phyloP scores from a whole-genome alignment of 92 coral and sea anemone genomes.

The Phenganax stokvisi region DNA sequence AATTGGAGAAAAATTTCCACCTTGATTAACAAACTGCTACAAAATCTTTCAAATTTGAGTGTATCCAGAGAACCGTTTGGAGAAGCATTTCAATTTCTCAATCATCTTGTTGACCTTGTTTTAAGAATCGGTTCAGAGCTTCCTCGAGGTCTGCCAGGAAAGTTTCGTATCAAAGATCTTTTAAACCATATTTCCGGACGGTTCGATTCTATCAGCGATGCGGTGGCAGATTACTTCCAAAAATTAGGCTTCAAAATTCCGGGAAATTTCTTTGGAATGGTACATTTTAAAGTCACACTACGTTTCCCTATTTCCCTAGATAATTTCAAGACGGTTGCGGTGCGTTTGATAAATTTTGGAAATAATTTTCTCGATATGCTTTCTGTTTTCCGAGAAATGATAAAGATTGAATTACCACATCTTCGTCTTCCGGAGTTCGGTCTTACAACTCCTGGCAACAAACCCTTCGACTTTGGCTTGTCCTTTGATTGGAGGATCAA shows the following conservation, averaged over 20 bases:
- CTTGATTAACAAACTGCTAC: constrained; percentile 62
- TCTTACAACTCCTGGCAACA: constrained; percentile 37
- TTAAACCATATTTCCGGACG: constrained; percentile 62
- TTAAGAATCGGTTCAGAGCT: constrained; percentile 57
- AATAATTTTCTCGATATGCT: constrained; percentile 73
- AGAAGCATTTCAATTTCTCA: constrained; percentile 67
- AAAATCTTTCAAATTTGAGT: constrained; percentile 56
- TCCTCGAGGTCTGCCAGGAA: constrained; percentile 70
- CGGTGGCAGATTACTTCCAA: constrained; percentile 69
- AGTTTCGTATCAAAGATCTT: constrained; percentile 61
- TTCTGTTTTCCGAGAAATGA: constrained; percentile 55
- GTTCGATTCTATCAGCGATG: constrained; percentile 59
- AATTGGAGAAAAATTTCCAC: constrained; percentile 71
- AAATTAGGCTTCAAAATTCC: constrained; percentile 58
- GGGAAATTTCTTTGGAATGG: constrained; percentile 59
- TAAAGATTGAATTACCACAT: constrained; percentile 54
- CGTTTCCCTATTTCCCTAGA: constrained; percentile 69
- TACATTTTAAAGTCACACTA: constrained; percentile 69
- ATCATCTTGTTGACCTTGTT: constrained; percentile 62
- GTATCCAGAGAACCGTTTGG: constrained; percentile 67
- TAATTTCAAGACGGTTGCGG: constrained; percentile 52
- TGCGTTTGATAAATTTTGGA: constrained; percentile 60
- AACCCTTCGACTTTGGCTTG: constrained; percentile 65
- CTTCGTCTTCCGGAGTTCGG: constrained; percentile 56
- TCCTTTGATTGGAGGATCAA: constrained; percentile 70